Evolutionary conservation across 2,888 invertebrate species (phyloP).

Genomic region (Theodoxus fluviatilis): DNA sequence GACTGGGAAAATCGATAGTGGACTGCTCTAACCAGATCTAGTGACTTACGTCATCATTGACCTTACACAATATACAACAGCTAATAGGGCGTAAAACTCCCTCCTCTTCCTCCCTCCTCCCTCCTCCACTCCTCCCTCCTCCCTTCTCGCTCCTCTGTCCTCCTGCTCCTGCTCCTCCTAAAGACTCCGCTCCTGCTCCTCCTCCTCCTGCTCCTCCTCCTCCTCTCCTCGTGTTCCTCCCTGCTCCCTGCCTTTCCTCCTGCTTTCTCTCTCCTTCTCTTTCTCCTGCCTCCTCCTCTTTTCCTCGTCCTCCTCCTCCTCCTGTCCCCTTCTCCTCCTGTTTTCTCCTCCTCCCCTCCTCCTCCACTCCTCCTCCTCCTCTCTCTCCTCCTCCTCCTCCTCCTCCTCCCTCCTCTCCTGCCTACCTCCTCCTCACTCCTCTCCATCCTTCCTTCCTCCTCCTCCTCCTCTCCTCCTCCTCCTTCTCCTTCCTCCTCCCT

Average conservation of each 20-base stretch:
- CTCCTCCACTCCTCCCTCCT: no score
- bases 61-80: no score
- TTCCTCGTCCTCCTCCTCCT: not conserved
- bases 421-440: not conserved
- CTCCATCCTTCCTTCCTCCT: no score
- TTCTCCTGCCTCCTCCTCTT: not conserved
- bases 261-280: not conserved
- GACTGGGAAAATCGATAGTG: no score
- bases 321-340: not conserved
- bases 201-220: not conserved
- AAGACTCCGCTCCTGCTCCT: conserved; percentile 18
- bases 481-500: no score
- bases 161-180: no score
- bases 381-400: not conserved
- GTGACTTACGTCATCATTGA: no score
- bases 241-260: not conserved
- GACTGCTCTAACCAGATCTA: no score
- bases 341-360: not conserved
- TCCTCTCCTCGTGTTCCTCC: not conserved
- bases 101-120: no score
- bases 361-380: not conserved
- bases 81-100: no score
- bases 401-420: not conserved
- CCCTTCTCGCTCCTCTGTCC: no score
- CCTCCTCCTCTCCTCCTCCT: no score